Base-by-base conservation (phyloP, 2,113 vertebrate genomes). In the Arvicanthis niloticus region DNA sequence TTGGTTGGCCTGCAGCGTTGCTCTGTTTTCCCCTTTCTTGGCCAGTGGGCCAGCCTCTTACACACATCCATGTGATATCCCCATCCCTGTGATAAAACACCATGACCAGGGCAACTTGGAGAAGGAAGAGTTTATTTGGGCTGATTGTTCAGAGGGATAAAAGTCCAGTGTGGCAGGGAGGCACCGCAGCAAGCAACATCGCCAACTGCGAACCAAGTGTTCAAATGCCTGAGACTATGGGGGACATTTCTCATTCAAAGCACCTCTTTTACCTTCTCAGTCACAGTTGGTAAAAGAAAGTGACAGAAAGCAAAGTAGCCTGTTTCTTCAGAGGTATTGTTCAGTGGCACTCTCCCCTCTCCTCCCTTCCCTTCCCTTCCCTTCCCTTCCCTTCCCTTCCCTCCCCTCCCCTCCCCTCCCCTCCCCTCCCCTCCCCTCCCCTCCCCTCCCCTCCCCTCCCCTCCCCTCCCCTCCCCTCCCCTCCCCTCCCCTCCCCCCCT, bases 381-480 rank as follows among this genome's bases (percentile, higher is more conserved):
- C 3, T 2, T 0, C 16, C 17, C 26, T 29, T 19, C 16, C 1
- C 10, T 21, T 24, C 2, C 10, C 40, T 12, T 8, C 76, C 1
- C 15, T 13, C 7, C 29, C 10, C 17, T 16, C 76, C 1, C 1
- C 3, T 16, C n/a, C 0, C 0, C 10, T 26, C 29, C 13, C 19
- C 9, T 37, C 8, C n/a, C n/a, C n/a, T n/a, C n/a, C n/a, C n/a
- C n/a, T n/a, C n/a, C n/a, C n/a, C n/a, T n/a, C n/a, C n/a, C n/a
- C n/a, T n/a, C n/a, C n/a, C n/a, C n/a, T n/a, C n/a, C n/a, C n/a
- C n/a, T n/a, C n/a, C n/a, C n/a, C n/a, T n/a, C n/a, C n/a, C n/a
- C n/a, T n/a, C n/a, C n/a, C n/a, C n/a, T n/a, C n/a, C n/a, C n/a
- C n/a, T n/a, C n/a, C n/a, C n/a, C n/a, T n/a, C n/a, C n/a, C n/a